These are phyloP conservation scores for Ophiodon elongatus DNA, from an alignment of 2,113 vertebrate genomes.

Conservation along the genomic window DNA sequence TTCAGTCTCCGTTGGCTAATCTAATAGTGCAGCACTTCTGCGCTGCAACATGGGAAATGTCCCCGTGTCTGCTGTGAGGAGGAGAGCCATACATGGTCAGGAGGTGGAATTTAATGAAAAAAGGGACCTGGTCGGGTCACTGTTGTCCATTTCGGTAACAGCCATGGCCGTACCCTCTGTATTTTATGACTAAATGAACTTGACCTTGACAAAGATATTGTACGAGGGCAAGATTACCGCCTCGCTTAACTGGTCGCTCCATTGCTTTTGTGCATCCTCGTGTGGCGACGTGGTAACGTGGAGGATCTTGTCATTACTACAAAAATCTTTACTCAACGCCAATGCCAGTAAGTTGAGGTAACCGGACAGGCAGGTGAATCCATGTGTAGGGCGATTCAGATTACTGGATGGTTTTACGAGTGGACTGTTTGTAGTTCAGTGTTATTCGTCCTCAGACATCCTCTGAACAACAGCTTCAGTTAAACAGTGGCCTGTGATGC, in stretches of 20 bases:
- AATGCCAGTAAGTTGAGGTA: background rate
- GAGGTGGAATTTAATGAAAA: slow-evolving; percentile 20
- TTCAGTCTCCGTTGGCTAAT: slow-evolving; percentile 68
- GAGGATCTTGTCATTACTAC: background rate
- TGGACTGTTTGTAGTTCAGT: background rate
- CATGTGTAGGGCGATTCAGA: background rate
- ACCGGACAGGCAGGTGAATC: background rate
- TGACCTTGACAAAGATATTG: background rate
- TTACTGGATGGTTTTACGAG: background rate
- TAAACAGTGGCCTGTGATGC: too few relatives aligned
- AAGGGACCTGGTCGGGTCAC: background rate
- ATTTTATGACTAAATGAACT: background rate
- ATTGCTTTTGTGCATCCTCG: background rate
- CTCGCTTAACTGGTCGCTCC: background rate
- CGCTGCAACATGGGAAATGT: slow-evolving; percentile 56
- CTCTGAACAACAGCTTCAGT: too few relatives aligned
- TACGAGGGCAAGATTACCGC: background rate
- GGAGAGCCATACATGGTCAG: slow-evolving; percentile 3
- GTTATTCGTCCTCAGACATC: background rate
- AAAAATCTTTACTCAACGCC: background rate
- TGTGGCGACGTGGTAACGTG: background rate
- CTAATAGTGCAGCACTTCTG: slow-evolving; percentile 71
- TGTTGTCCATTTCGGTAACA: background rate
- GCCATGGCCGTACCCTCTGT: too few relatives aligned
- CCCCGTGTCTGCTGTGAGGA: slow-evolving; percentile 26